Conservation (phyloP, 2,797 vertebrate species). For the Sus cebifrons region DNA sequence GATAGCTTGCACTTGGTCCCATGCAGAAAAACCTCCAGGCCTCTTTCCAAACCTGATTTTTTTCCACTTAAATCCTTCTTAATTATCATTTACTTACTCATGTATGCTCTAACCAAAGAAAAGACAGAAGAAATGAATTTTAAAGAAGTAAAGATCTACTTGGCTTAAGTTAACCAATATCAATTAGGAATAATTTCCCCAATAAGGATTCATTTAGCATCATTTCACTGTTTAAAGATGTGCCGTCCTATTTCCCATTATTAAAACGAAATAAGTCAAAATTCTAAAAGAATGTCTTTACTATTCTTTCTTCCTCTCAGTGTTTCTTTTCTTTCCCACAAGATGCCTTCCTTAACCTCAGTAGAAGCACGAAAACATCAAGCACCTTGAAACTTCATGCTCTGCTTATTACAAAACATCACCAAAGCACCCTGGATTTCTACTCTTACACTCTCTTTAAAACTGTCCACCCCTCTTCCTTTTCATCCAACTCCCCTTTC, state of each 20-base stretch:
- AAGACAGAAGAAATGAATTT: background rate
- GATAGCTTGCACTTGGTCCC: background rate
- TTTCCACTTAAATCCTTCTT: background rate
- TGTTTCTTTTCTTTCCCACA: background rate
- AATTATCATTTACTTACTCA: background rate
- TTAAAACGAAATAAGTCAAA: background rate
- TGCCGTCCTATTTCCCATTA: background rate
- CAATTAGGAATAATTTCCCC: constrained; percentile 1
- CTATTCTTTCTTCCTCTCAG: background rate
- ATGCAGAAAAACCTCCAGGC: background rate
- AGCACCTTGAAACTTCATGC: background rate
- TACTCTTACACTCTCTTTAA: background rate
- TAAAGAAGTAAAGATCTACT: constrained; percentile 14
- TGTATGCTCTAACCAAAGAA: background rate
- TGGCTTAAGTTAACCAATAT: constrained; percentile 6
- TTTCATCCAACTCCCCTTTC: background rate
- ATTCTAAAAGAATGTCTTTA: constrained; percentile 2
- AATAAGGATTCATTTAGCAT: background rate
- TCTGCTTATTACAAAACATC: background rate
- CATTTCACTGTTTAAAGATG: background rate
- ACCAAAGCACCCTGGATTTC: background rate
- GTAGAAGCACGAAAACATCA: background rate
- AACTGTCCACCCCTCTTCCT: background rate
- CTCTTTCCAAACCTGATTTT: background rate
- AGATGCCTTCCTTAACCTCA: background rate